Base-by-base conservation (phyloP, 1,140 invertebrate genomes). In the Carposina sasakii region DNA sequence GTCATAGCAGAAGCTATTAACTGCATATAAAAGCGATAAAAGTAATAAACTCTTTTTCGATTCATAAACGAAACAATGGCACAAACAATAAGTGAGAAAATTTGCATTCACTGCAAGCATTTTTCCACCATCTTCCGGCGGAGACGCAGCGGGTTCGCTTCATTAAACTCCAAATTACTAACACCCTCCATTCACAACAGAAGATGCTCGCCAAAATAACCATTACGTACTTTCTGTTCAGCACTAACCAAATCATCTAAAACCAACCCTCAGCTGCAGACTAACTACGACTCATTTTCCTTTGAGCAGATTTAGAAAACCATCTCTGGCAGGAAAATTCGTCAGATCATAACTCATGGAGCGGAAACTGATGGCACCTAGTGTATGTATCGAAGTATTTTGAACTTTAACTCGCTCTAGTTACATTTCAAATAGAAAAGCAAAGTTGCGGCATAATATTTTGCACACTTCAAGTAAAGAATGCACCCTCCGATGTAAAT, bases 161-260 rank as follows among this genome's bases (percentile, higher is more conserved):
- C 77, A 78, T 83, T 83, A 81, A 81, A 73, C 65, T 52, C 58
- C 69, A 76, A 79, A 81, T 83, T 83, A 83, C 81, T 76, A 75
- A 72, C 70, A 71, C 67, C 63, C 62, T 67, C 66, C 57, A 69
- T 57, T 44, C 52, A 52, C 24, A n/a, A n/a, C n/a, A n/a, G n/a
- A 54, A 57, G 50, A 57, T 63, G 62, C 75, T 77, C 65, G 60
- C 66, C 31, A 72, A 74, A 71, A 68, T 74, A 68, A 68, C 57
- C 71, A 59, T 67, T 81, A 69, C 59, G 48, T 45, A 55, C 48
- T 52, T 26, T 52, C 55, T 41, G 46, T n/a, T 51, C 49, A 57
- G 55, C 42, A 37, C 23, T 33, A 34, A 40, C 48, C 42, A 56
- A 33, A 33, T 22, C 33, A 50, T 60, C 41, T 31, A 48, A 30